Base-by-base conservation (phyloP, 2,888 invertebrate genomes). In the Ormyrus thymus region DNA sequence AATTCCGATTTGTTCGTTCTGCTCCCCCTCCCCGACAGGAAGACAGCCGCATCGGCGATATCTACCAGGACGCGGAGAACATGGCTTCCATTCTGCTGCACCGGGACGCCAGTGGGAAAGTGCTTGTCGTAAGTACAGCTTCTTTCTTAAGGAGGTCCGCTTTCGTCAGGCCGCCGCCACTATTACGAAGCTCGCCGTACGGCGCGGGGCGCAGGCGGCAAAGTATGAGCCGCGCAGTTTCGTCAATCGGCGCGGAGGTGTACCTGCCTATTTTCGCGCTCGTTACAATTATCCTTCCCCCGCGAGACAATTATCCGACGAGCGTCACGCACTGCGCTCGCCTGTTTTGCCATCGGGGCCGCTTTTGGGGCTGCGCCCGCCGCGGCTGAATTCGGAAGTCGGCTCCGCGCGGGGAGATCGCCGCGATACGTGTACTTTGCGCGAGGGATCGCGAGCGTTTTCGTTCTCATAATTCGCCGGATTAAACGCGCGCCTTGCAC, bases 61-160 rank as follows among this genome's bases (percentile, higher is more conserved):
- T 96, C 61, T 97, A 96, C 91, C 97, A 97, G 90, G 97, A 97
- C 90, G 94, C 95, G 86, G 92, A 93, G 81, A 96, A 95, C 86
- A 94, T 96, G 91, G 97, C 97, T 9, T 97, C 97, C 6, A 93
- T 97, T 86, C 92, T 97, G 80, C 93, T 97, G 89, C 93, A 96
- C 87, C 94, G 94, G 84, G 96, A 97, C 89, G 92, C 94, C 79
- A 95, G 94, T 89, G 96, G 96, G 82, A 94, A 94, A 88, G 92
- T 97, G 84, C 92, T 96, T 87, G 94, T 97, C 95, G 97, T 97
- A 92, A 95, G 96, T 92, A 48, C n/a, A 7, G 11, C 48, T 45
- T 55, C 65, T 55, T 48, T 43, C 59, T 59, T 59, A 43, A 61
- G 46, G 53, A 10, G 15, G 7, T 3, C 15, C 64, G 83, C 86